phyloP scores from a whole-genome alignment of 2,888 invertebrate genomes.

The Tuta absoluta region DNA sequence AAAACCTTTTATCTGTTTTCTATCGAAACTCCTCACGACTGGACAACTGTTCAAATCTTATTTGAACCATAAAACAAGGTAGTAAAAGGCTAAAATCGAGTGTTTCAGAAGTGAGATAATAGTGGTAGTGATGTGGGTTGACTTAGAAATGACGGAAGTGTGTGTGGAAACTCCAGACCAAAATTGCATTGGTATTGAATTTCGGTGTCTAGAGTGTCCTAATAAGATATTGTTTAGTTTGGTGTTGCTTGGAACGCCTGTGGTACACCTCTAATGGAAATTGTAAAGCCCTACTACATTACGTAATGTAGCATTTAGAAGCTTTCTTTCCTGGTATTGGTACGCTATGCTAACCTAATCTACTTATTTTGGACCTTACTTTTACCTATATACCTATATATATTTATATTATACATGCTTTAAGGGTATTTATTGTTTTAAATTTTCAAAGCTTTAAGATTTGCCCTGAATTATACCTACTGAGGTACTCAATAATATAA shows the following conservation, averaged over 20 bases:
- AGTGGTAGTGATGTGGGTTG: not conserved
- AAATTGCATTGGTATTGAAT: constrained; percentile 17
- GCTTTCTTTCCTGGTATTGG: too few relatives aligned
- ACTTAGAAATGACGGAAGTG: constrained; percentile 25
- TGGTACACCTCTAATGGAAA: too few relatives aligned
- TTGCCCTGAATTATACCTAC: not conserved
- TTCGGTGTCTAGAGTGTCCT: constrained; percentile 16
- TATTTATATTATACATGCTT: too few relatives aligned
- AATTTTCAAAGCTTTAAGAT: too few relatives aligned
- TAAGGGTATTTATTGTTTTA: too few relatives aligned
- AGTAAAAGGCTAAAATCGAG: constrained; percentile 8
- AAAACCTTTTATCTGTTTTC: constrained; percentile 43
- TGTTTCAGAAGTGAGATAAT: not conserved
- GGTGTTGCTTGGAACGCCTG: too few relatives aligned
- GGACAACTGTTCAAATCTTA: constrained; percentile 4
- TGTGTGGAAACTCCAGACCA: constrained; percentile 21
- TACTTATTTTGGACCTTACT: too few relatives aligned
- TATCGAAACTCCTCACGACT: constrained; percentile 37
- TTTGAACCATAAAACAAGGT: not conserved
- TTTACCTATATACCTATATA: too few relatives aligned
- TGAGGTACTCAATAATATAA: not conserved
- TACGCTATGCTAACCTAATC: too few relatives aligned
- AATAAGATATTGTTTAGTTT: not conserved
- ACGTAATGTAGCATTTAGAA: too few relatives aligned
- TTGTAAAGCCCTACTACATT: too few relatives aligned